These are phyloP conservation scores for Caenorhabditis sinica DNA, from an alignment of 2,888 invertebrate species.

Conservation along the genomic window DNA sequence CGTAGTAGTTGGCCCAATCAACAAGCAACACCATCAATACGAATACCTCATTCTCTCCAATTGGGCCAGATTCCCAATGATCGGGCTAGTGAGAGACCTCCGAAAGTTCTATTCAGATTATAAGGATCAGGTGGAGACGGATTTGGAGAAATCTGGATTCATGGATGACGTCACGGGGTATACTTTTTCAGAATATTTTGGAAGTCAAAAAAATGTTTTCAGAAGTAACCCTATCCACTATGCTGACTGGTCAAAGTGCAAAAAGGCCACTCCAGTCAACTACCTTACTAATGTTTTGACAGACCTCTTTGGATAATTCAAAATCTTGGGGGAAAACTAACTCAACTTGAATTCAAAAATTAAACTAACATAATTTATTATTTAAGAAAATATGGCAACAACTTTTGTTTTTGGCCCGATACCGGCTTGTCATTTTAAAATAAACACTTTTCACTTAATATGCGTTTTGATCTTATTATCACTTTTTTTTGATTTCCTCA, in stretches of 20 bases:
- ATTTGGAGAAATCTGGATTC: conserved; percentile 74
- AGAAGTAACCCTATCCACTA: conserved; percentile 71
- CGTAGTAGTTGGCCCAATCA: conserved; percentile 71
- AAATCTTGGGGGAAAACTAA: neutral
- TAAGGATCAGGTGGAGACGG: conserved; percentile 71
- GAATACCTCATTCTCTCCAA: conserved; percentile 78
- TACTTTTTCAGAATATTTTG: conserved; percentile 1
- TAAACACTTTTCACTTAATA: neutral
- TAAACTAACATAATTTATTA: conserved; percentile 33
- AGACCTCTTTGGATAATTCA: conserved; percentile 71
- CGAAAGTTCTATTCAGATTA: conserved; percentile 69
- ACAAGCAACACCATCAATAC: conserved; percentile 71
- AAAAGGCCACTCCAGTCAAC: conserved; percentile 70
- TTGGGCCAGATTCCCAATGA: conserved; percentile 79
- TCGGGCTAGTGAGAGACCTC: conserved; percentile 74
- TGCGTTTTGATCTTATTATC: conserved; percentile 2
- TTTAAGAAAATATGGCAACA: neutral
- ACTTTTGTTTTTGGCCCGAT: neutral
- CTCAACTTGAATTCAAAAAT: neutral
- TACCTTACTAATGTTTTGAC: conserved; percentile 74
- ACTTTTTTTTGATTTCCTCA: conserved; percentile 84
- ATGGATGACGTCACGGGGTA: conserved; percentile 72
- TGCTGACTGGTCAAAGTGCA: conserved; percentile 76
- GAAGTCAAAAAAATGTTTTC: neutral
- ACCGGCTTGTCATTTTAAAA: conserved; percentile 8